Evolutionary conservation across 2,888 invertebrate species (phyloP), one percentile per base, ranked within the genome.

Genomic region (Cataglyphis albicans): DNA sequence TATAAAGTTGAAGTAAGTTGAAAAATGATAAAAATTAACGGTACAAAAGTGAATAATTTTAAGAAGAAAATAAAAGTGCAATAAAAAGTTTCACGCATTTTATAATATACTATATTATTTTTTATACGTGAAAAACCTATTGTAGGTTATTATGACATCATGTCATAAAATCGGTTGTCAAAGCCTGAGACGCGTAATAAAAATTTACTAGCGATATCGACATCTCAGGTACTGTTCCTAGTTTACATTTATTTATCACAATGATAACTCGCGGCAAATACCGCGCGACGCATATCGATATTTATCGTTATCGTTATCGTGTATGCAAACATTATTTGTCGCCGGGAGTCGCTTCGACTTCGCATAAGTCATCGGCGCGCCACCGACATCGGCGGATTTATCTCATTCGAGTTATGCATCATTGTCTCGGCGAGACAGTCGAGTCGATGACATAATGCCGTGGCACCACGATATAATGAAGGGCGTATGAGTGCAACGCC

Each of bases 341-440:
- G 70, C 35, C 35, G 70, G 44, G 32, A 59, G 59, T 52, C 52
- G n/a, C 67, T 38, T 65, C 55, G 65, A 55, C 21, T 63, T 81
- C 29, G 44, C 38, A 67, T 81, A 74, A 81, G 75, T 67, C 81
- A 81, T 83, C 78, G 78, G 48, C 64, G 57, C 72, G 52, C 63
- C 64, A 65, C 44, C 67, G 82, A 78, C 67, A 59, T 81, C 75
- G 86, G 72, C 57, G 78, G 80, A 87, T 85, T 83, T 85, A 87
- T 83, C 52, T 52, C 85, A 84, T 85, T 85, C 80, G 84, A 86
- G 83, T 84, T 82, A 86, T 76, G 86, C 80, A 75, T 88, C 86
- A 85, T 87, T 85, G 87, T 86, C 57, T 76, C 64, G 80, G 64
- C 63, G 63, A 55, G 73, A 80, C 74, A 57, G 84, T 80, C 83